phyloP scores from a whole-genome alignment of 92 coral and sea anemone genomes.

The Bergia puertoricense region DNA sequence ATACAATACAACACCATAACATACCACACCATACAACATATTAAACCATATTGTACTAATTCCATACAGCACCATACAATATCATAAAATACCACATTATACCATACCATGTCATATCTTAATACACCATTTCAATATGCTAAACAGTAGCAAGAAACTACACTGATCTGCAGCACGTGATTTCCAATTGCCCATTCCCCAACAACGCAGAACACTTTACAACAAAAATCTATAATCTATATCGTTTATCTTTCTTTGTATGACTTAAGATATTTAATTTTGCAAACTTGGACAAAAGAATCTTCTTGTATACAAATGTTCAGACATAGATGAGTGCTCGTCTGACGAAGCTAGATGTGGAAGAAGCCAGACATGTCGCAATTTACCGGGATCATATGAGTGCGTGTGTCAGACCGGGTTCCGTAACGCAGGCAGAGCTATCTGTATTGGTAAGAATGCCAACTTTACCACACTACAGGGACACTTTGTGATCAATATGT shows the following conservation, averaged over 20 bases:
- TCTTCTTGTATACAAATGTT: neutral
- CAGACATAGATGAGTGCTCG: constrained; percentile 40
- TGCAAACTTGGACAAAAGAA: neutral
- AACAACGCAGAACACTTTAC: neutral
- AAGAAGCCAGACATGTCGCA: constrained; percentile 40
- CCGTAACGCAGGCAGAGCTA: constrained; percentile 31
- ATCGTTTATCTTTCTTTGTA: neutral
- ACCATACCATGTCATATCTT: neutral
- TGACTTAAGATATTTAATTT: neutral
- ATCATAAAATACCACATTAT: neutral
- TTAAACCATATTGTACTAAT: neutral
- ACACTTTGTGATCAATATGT: neutral
- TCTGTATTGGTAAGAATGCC: constrained; percentile 35
- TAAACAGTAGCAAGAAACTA: neutral
- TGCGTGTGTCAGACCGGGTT: constrained; percentile 30
- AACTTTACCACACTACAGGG: neutral
- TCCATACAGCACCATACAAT: neutral
- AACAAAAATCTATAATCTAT: neutral
- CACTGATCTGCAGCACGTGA: neutral
- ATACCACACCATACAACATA: neutral
- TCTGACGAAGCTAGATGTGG: constrained; percentile 28
- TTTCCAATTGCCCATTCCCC: neutral
- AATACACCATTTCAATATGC: neutral
- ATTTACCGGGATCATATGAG: constrained; percentile 38
- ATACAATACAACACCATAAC: neutral